Evolutionary conservation across 2,888 invertebrate genomes (phyloP), one percentile per base, ranked within the genome.

Genomic region (Drosophila kokeensis): DNA sequence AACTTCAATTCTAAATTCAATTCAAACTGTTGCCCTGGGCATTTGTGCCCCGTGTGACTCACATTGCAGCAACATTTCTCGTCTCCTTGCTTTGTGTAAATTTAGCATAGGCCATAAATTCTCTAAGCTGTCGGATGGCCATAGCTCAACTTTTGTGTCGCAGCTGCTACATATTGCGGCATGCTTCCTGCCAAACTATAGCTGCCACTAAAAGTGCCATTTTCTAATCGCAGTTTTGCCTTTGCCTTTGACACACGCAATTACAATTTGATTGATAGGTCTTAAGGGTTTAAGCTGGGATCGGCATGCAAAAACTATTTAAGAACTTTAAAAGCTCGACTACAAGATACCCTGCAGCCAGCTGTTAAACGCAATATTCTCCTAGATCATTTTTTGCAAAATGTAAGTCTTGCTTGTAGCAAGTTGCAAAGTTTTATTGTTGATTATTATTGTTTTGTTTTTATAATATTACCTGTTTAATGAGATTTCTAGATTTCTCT

Each of bases 31-130:
- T 38, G 27, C 36, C 24, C 11, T 4, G 24, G 24, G 38, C 40
- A 15, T 3, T 34, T 55, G 21, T 29, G 21, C 18, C 15, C 45
- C 15, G 8, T 45, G 27, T 67, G 63, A 63, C 55, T 67, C 65
- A 71, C 60, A 55, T 21, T 70, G 59, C 62, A 38, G 48, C 42
- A 48, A 30, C 18, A 15, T 42, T 52, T 64, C 7, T 36, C 30
- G 60, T 67, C 48, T 36, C 32, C 48, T 49, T 21, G 15, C 32
- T 45, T 40, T 24, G 21, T 32, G 21, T 32, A 40, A 45, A 18
- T 54, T 64, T 64, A 66, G 65, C 68, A 79, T 73, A 69, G 29
- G 69, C 66, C 69, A 82, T 82, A 73, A 82, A 82, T 85, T 69
- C 53, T 0, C 45, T 15, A 29, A 40, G 32, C 52, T 73, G 55